Conservation (phyloP, 2,113 vertebrate species). For the Megaceryle maxima region DNA sequence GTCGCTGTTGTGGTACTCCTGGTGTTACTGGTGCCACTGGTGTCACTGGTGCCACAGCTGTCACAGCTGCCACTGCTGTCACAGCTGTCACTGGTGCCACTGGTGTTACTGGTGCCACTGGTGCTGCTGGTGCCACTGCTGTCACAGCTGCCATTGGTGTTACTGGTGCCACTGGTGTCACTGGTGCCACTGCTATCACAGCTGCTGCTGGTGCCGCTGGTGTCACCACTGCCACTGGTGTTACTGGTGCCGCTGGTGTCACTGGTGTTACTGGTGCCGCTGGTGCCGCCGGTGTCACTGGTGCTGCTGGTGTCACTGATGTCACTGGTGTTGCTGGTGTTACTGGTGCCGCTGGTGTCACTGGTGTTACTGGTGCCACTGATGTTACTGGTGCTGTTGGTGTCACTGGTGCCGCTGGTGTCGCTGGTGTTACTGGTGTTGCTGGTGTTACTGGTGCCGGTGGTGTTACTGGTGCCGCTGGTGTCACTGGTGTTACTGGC, state of each 20-base stretch:
- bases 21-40: background rate
- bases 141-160: background rate
- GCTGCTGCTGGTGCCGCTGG: accelerated
- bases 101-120: background rate
- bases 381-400: background rate
- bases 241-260: too few species aligned
- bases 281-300: background rate
- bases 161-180: too few species aligned
- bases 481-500: background rate
- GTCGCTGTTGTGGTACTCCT: background rate
- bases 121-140: accelerated
- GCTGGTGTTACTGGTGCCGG: background rate
- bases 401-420: background rate
- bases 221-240: background rate
- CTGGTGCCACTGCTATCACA: background rate
- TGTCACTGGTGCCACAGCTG: background rate
- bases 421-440: background rate
- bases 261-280: background rate
- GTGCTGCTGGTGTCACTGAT: background rate
- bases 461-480: background rate
- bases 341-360: background rate
- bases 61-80: background rate
- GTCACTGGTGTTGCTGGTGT: background rate
- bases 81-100: background rate
- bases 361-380: background rate